A percentile compares a stretch with the other conserved stretches of the same genome.
These are phyloP conservation scores for Pollimyrus isidori DNA, from an alignment of 2,113 vertebrate species.

Conservation along the genomic window DNA sequence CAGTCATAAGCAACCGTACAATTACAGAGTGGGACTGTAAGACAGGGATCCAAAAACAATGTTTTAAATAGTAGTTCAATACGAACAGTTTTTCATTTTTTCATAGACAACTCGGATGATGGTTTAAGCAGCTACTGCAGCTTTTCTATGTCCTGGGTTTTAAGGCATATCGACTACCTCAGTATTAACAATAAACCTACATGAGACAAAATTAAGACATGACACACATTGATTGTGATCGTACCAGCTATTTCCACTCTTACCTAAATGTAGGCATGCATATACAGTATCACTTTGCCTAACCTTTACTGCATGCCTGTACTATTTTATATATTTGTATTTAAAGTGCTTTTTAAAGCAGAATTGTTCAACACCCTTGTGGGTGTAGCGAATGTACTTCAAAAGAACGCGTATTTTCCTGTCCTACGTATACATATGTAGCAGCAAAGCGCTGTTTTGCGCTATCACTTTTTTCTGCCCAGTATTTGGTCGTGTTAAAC, in stretches of 20 bases:
- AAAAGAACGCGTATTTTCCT: background rate
- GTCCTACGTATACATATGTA: background rate
- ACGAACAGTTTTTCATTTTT: background rate
- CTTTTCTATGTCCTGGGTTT: background rate
- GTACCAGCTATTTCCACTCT: background rate
- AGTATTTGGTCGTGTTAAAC: background rate
- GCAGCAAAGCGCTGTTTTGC: background rate
- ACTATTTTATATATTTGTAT: background rate
- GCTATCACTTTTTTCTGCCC: background rate
- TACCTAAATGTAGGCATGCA: background rate
- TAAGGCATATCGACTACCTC: background rate
- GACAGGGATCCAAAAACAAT: too few species aligned
- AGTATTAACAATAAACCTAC: background rate
- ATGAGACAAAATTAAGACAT: background rate
- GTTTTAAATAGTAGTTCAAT: too few species aligned
- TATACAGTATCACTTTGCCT: background rate
- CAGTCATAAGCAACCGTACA: background rate
- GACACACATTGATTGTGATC: background rate
- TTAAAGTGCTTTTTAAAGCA: background rate
- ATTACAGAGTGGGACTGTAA: background rate
- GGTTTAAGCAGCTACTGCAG: background rate
- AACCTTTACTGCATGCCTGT: background rate
- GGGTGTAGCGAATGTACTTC: background rate
- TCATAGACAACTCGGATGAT: background rate
- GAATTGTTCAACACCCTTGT: background rate